Percentiles rank a stretch among this genome's conserved stretches.
Evolutionary conservation across 1,140 invertebrate species (phyloP).

Genomic region (Argopecten irradians): DNA sequence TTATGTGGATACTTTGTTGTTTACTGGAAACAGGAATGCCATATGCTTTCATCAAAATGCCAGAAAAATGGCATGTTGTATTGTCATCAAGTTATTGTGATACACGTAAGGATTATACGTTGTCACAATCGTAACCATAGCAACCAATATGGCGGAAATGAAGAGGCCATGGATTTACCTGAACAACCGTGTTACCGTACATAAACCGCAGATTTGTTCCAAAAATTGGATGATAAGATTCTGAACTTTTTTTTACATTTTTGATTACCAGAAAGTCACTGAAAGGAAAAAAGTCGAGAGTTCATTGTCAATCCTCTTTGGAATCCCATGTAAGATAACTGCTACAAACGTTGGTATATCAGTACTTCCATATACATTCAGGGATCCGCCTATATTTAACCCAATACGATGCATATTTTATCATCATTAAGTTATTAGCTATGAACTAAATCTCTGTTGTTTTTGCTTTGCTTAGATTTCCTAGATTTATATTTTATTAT

Average conservation of each 20-base stretch:
- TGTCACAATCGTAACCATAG: neutral
- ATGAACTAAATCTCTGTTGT: neutral
- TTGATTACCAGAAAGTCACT: neutral
- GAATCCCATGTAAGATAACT: too few relatives aligned
- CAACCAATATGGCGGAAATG: neutral
- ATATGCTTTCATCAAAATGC: neutral
- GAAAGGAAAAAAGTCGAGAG: too few relatives aligned
- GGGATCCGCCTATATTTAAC: neutral
- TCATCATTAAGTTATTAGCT: neutral
- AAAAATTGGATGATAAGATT: neutral
- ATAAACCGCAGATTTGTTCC: neutral
- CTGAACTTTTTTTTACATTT: neutral
- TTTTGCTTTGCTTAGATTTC: neutral
- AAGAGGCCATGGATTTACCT: neutral
- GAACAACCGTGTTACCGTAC: neutral
- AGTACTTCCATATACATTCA: slow-evolving; percentile 16
- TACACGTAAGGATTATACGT: neutral
- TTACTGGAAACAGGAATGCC: neutral
- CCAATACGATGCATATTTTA: neutral
- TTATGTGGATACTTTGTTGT: neutral
- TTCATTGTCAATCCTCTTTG: too few relatives aligned
- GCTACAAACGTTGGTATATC: too few relatives aligned
- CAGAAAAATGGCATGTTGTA: neutral
- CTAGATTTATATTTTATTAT: neutral
- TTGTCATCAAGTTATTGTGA: neutral